Base-by-base conservation (phyloP, 2,113 vertebrate genomes). In the Nycticebus coucang region DNA sequence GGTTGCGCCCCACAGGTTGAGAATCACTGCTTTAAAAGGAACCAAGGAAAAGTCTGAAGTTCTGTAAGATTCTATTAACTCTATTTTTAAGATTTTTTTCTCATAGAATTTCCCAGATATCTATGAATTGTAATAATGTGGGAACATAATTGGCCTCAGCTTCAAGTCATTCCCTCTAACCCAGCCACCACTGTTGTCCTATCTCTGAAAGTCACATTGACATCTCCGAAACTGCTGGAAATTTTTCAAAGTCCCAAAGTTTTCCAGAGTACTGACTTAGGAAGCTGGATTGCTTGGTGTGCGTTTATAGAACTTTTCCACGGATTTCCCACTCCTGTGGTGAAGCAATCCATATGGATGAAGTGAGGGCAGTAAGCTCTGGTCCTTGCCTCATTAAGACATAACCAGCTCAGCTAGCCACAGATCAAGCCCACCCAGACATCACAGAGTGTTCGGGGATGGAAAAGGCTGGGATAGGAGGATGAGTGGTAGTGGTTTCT, bases 261-360 rank as follows among this genome's bases (percentile, higher is more conserved):
- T 97, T 97, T 97, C 97, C 94, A 82, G 95, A 92, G 96, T 71
- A 80, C 95, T 96, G 86, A 94, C 87, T 81, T 81, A 86, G 79
- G 37, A 80, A 84, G 74, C 26, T 89, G 35, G 33, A 62, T 85
- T 81, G 89, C 80, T 87, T 84, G 80, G 55, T 89, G 91, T 35
- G 62, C 91, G 57, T 75, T 96, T 92, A 77, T 13, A 74, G 93
- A 96, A 97, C 71, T 97, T 97, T 98, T 92, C 97, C 97, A 96
- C 41, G 41, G 30, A 5, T 62, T 95, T 84, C 60, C 66, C 83
- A 37, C 53, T 87, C 82, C 62, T 64, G 59, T 64, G 69, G 71
- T 53, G 64, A 95, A 84, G 26, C 82, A 64, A 64, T 95, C 69
- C 37, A 26, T 92, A 68, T 11, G 60, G 74, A 53, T 71, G 50